Conservation (phyloP, 1,140 invertebrate species). For the Aphelenchoides fujianensis region DNA sequence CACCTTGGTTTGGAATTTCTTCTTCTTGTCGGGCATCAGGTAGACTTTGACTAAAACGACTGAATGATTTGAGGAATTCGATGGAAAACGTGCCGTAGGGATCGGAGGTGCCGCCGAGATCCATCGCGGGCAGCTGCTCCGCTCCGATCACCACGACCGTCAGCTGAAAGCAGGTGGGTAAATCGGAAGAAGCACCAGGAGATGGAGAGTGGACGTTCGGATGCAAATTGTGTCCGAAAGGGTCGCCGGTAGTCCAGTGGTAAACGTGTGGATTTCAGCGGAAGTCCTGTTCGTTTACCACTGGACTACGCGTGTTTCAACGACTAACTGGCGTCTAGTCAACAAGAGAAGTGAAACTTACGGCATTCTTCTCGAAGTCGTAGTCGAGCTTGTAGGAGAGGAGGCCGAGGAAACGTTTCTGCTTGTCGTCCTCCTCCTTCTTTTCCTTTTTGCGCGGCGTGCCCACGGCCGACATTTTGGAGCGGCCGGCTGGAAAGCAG, state of each 20-base stretch:
- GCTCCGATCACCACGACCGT: constrained; percentile 57
- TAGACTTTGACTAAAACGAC: constrained; percentile 63
- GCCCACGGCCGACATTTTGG: constrained; percentile 20
- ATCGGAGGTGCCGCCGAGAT: constrained; percentile 56
- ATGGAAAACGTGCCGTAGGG: too few relatives aligned
- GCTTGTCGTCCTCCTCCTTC: constrained; percentile 59
- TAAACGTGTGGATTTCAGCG: too few relatives aligned
- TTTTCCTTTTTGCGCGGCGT: constrained; percentile 34
- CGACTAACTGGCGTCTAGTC: background rate
- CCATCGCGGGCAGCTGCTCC: constrained; percentile 61
- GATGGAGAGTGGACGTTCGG: too few relatives aligned
- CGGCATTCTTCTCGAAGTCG: constrained; percentile 96
- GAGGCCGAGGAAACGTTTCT: constrained; percentile 61
- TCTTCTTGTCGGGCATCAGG: constrained; percentile 64
- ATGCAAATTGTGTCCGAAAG: too few relatives aligned
- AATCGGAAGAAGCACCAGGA: background rate
- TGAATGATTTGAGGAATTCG: too few relatives aligned
- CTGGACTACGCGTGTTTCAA: too few relatives aligned
- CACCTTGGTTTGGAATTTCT: constrained; percentile 64
- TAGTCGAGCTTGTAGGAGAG: constrained; percentile 77
- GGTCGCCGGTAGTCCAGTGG: too few relatives aligned
- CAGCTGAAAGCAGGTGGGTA: constrained; percentile 48
- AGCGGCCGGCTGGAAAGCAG: background rate
- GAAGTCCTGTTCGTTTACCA: too few relatives aligned
- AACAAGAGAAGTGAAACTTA: constrained; percentile 41